Conservation (phyloP, 2,113 vertebrate species). For the Psittacula cyanocephala region DNA sequence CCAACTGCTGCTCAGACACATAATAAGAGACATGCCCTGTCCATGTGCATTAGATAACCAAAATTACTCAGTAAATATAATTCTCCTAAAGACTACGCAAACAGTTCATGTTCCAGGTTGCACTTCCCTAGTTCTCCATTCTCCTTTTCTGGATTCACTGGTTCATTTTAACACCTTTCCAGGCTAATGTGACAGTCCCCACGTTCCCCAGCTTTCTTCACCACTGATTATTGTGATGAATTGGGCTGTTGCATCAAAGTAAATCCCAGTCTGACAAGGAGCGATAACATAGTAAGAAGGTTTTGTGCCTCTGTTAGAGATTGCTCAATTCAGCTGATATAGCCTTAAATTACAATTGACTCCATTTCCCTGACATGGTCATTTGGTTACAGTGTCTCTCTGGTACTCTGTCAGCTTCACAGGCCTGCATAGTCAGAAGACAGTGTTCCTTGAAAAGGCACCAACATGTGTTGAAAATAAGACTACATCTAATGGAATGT, state of each 20-base stretch:
- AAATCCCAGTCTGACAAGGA: constrained; percentile 41
- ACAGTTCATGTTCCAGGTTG: not conserved
- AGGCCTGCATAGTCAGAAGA: not conserved
- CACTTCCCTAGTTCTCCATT: not conserved
- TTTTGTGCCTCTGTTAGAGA: not conserved
- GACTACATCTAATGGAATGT: not conserved
- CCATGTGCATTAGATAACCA: not conserved
- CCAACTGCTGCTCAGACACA: not conserved
- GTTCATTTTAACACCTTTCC: not conserved
- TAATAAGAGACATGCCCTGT: not conserved
- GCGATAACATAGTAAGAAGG: not conserved
- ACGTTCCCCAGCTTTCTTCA: not conserved
- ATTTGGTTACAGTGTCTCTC: not conserved
- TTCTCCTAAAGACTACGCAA: not conserved
- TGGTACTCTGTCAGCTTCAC: not conserved
- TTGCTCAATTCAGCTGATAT: constrained; percentile 8
- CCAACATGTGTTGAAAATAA: not conserved
- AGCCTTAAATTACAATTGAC: not conserved
- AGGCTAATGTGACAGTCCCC: not conserved
- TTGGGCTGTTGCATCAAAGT: not conserved
- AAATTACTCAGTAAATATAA: not conserved
- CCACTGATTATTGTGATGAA: not conserved
- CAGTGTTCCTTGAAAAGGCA: not conserved
- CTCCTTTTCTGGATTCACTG: not conserved
- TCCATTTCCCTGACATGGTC: not conserved